Evolutionary conservation across 2,797 vertebrate genomes (phyloP), one percentile per base, ranked within the genome.

Genomic region (Fratercula arctica): DNA sequence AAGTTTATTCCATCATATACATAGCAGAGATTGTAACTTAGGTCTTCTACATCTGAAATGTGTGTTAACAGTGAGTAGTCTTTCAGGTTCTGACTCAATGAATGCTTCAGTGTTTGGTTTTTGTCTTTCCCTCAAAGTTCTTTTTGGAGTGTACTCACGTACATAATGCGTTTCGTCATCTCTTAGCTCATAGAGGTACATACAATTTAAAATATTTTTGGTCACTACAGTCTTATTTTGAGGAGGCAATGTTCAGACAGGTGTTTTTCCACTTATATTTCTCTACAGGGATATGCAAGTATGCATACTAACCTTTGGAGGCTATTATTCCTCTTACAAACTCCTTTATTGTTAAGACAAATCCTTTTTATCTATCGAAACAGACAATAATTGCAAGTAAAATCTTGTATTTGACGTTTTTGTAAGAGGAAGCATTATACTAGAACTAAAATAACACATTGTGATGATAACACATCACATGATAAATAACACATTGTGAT

Each of bases 391-490:
- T 95, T 90, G 72, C 59, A 90, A 81, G 96, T 77, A 89, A 70
- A 39, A 1, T 0, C 19, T 51, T 81, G 66, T 24, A 35, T 90
- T 85, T 98, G 89, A 96, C 91, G 56, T 59, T 97, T 97, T 96
- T 87, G 87, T 97, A 80, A 95, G 74, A 93, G 77, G 61, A 89
- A 83, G 56, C 75, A 89, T 97, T 92, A 95, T 93, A 85, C 85
- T 90, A 79, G 94, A 93, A 61, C 77, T 67, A 23, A 97, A 84
- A 83, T 87, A 93, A 68, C 35, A 75, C 60, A 11, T 51, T 77
- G 78, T 90, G 87, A 53, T 53, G 79, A 31, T 61, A 89, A 88
- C 64, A 31, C 3, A 66, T 57, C 35, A 60, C 37, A 14, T 19
- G 37, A 39, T 41, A 96, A 79, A 87, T 87, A 93, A 87, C 68